phyloP scores from a whole-genome alignment of 2,113 vertebrate genomes.

The Morone chrysops region DNA sequence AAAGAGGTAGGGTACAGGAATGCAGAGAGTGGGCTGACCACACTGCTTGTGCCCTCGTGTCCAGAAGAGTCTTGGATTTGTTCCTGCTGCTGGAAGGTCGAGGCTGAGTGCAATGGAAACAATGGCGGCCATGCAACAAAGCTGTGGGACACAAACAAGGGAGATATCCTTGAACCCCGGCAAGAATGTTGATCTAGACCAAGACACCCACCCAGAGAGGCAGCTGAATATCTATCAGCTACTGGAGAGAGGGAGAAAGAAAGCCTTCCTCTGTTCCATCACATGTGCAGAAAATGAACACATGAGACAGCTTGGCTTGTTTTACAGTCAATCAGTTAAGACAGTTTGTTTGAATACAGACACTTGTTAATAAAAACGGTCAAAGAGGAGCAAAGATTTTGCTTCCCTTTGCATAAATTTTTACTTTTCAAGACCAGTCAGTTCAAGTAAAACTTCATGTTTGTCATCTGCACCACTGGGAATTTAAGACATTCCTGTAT shows the following conservation, averaged over 20 bases:
- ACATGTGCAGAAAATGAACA: conserved; percentile 7
- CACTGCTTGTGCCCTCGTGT: conserved; percentile 66
- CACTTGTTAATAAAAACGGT: not conserved
- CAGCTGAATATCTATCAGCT: conserved; percentile 66
- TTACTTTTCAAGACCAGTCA: not conserved
- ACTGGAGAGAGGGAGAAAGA: conserved; percentile 33
- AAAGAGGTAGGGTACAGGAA: conserved; percentile 76
- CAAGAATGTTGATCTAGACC: conserved; percentile 80
- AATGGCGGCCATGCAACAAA: conserved; percentile 78
- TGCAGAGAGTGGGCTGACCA: conserved; percentile 75
- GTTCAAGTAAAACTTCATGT: not conserved
- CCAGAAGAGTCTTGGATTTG: conserved; percentile 81
- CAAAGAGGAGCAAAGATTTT: not conserved
- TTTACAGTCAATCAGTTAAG: not conserved
- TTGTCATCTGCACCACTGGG: not conserved
- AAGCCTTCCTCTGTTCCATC: conserved; percentile 62
- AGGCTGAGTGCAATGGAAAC: conserved; percentile 65
- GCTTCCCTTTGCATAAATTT: not conserved
- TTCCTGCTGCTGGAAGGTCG: conserved; percentile 61
- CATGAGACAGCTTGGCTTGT: not conserved
- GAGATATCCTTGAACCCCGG: conserved; percentile 77
- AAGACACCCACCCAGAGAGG: conserved; percentile 76
- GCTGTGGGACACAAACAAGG: conserved; percentile 83
- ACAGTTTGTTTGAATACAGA: too few species aligned
- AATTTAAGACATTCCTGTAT: not conserved